Conservation (phyloP, 2,888 invertebrate genomes). For the Mechanitis messenoides region DNA sequence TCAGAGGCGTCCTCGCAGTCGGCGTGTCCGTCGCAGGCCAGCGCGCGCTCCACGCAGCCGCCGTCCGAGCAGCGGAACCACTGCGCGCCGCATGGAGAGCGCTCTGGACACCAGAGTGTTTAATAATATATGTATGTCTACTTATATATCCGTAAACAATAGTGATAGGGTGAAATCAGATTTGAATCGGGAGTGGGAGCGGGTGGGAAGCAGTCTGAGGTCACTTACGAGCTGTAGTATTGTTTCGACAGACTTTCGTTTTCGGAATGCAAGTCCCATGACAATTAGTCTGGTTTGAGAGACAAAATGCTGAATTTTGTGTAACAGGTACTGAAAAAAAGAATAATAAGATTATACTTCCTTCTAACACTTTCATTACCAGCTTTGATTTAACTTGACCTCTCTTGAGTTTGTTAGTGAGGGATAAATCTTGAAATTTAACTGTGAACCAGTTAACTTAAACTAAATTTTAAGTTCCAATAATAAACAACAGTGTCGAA, state of each 20-base stretch:
- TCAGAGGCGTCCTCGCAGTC: constrained; percentile 58
- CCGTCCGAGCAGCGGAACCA: constrained; percentile 45
- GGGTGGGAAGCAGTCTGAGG: not conserved
- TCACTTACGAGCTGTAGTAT: constrained; percentile 19
- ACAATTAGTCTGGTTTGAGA: constrained; percentile 23
- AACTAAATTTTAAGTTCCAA: too few relatives aligned
- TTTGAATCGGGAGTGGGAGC: too few relatives aligned
- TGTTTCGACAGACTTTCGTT: constrained; percentile 17
- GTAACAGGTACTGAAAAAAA: constrained; percentile 15
- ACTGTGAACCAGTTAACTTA: too few relatives aligned
- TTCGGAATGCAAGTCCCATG: constrained; percentile 27
- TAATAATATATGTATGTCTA: not conserved
- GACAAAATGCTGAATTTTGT: constrained; percentile 19
- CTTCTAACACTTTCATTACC: too few relatives aligned
- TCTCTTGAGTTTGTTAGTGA: too few relatives aligned
- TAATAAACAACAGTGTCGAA: too few relatives aligned
- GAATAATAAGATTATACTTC: not conserved
- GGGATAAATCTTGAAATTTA: too few relatives aligned
- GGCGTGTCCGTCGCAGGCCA: constrained; percentile 45
- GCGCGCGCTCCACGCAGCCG: constrained; percentile 47
- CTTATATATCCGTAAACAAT: too few relatives aligned
- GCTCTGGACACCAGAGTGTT: constrained; percentile 2
- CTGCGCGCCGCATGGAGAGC: constrained; percentile 33
- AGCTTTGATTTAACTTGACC: too few relatives aligned
- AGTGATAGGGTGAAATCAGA: too few relatives aligned